These are phyloP conservation scores for Ophraella communa DNA, from an alignment of 2,888 invertebrate genomes.

Conservation along the genomic window DNA sequence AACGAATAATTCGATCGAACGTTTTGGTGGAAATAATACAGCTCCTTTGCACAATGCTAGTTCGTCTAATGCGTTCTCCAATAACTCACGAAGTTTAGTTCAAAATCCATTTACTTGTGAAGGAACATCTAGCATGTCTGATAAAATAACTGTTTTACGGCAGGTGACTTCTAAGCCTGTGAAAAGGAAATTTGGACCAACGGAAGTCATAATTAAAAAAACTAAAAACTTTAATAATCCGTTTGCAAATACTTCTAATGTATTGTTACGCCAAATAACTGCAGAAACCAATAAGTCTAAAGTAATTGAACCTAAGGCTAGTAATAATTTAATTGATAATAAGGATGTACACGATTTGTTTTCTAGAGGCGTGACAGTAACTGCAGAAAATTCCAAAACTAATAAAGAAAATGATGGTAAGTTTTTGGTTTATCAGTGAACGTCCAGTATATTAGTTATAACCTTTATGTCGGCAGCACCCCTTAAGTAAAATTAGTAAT, in stretches of 20 bases:
- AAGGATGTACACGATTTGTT: background rate
- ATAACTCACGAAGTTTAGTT: background rate
- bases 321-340: background rate
- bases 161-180: background rate
- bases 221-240: background rate
- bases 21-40: background rate
- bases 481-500: too few species aligned
- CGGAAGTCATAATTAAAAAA: background rate
- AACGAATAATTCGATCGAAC: background rate
- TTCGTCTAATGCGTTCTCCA: background rate
- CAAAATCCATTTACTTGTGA: background rate
- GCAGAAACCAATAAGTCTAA: background rate
- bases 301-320: background rate
- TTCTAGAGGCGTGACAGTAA: background rate
- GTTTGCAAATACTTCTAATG: background rate
- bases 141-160: background rate
- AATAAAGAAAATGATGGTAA: constrained; percentile 1
- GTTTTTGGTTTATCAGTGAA: background rate
- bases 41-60: background rate
- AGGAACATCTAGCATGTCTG: background rate
- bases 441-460: too few species aligned
- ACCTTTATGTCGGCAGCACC: too few species aligned
- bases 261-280: background rate
- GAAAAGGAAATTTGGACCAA: background rate
- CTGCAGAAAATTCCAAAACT: background rate